Evolutionary conservation across 2,797 vertebrate genomes (phyloP).

Genomic region (Siniperca undulata): DNA sequence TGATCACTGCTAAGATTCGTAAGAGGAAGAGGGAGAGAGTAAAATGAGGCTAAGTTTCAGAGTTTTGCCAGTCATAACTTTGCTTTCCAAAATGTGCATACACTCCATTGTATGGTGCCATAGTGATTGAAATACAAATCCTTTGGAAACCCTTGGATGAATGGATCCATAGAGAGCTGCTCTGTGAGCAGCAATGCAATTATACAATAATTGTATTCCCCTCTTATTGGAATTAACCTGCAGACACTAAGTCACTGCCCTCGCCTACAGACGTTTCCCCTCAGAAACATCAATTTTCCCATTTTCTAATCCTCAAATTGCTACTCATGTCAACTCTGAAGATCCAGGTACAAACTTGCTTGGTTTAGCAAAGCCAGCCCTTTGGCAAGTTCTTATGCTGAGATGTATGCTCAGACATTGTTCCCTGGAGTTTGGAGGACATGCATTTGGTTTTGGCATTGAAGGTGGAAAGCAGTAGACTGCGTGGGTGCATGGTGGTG

Average conservation of each 20-base stretch:
- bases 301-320: slow-evolving; percentile 78
- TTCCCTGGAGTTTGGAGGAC: slow-evolving; percentile 22
- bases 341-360: slow-evolving; percentile 69
- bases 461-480: slow-evolving; percentile 8
- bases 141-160: slow-evolving; percentile 41
- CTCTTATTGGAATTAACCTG: slow-evolving; percentile 67
- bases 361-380: slow-evolving; percentile 54
- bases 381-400: slow-evolving; percentile 44
- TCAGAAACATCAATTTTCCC: slow-evolving; percentile 68
- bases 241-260: slow-evolving; percentile 62
- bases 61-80: neutral
- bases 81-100: slow-evolving; percentile 6
- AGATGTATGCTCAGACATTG: slow-evolving; percentile 29
- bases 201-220: slow-evolving; percentile 58
- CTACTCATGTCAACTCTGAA: slow-evolving; percentile 59
- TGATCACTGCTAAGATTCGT: neutral
- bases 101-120: neutral
- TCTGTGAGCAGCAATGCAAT: slow-evolving; percentile 50
- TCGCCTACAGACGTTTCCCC: slow-evolving; percentile 56
- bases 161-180: slow-evolving; percentile 32
- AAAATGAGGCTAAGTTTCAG: slow-evolving; percentile 1
- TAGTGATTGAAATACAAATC: slow-evolving; percentile 54
- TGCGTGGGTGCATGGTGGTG: neutral
- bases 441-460: slow-evolving; percentile 23
- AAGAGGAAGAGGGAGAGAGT: no score